Evolutionary conservation across 1,140 invertebrate genomes (phyloP), one percentile per base, ranked within the genome.

Genomic region (Achroia grisella): DNA sequence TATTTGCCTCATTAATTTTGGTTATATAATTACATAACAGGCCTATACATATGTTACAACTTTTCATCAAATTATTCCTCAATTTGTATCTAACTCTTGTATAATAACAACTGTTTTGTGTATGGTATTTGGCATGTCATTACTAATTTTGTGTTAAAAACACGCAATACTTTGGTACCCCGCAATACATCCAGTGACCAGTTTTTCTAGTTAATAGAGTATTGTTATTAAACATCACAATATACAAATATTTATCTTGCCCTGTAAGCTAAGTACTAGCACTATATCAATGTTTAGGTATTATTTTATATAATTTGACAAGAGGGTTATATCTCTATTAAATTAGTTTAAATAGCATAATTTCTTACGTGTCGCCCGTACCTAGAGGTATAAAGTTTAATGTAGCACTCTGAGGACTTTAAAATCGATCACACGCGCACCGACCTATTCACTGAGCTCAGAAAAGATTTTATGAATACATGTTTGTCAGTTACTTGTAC

Each of bases 241-340:
- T 14, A 17, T n/a, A 17, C 17, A 17, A 17, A 15, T 37, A 37
- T n/a, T n/a, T 17, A 13, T 37, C 35, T 37, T 37, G 35, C 35
- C 35, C 17, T 37, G n/a, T 15, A 15, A 37, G 8, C 1, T 37
- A 37, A 37, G 35, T 37, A 37, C 15, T 35, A 35, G 15, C 33
- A 35, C 17, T 37, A 10, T 17, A 37, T 37, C 35, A 37, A 14
- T 35, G 17, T 23, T n/a, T 23, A 23, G 33, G n/a, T 35, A 35
- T 34, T 34, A 12, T 37, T 37, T 37, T 37, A 37, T 15, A 17
- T 15, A 4, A 37, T 37, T 17, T 37, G 35, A 14, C 35, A 37
- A 13, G 35, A 15, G 35, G 35, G 14, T 37, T 37, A 13, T 15
- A 37, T 37, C 35, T 37, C 35, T 37, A 37, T 10, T n/a, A 9